Evolutionary conservation across 2,888 invertebrate species (phyloP), one percentile per base, ranked within the genome.

Genomic region (Deilephila elpenor): DNA sequence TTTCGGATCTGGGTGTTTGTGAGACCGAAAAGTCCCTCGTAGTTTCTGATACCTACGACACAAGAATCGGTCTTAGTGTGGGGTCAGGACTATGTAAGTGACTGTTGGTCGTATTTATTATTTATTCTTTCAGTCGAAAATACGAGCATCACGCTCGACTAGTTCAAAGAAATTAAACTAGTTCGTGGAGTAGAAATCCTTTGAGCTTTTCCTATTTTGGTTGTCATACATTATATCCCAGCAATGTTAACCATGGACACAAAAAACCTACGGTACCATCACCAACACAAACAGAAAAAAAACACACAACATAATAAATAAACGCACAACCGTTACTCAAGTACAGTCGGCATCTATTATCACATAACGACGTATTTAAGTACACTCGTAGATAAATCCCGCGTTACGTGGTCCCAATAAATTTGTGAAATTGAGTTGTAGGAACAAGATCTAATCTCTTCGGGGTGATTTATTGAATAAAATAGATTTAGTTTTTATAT

Each of bases 341-440:
- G 67, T 67, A 88, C 89, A 89, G 88, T 79, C 79, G 78, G 79
- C 82, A 80, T 81, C 86, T 86, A 91, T 90, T 92, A 93, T 93
- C 92, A 88, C 76, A 87, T 88, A 89, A 89, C 88, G 89, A 90
- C 89, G 89, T 90, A 93, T 93, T 89, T 92, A 93, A 89, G 93
- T 91, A 92, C 90, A 89, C 82, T 87, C 87, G 77, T 83, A 83
- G 86, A 92, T 92, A 93, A 92, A 93, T 92, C 91, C 84, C 72
- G 75, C 74, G 84, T 86, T 87, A 84, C 86, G 78, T 83, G 84
- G 84, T 80, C 86, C 87, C 87, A 87, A 92, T 91, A 92, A 91
- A 93, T 93, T 92, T 87, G 88, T 89, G 90, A 92, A 92, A 93
- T 93, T 93, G 92, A 93, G 93, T 91, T 88, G 88, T 92, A 92